phyloP scores from a whole-genome alignment of 2,797 vertebrate species.

The Mycteria americana region DNA sequence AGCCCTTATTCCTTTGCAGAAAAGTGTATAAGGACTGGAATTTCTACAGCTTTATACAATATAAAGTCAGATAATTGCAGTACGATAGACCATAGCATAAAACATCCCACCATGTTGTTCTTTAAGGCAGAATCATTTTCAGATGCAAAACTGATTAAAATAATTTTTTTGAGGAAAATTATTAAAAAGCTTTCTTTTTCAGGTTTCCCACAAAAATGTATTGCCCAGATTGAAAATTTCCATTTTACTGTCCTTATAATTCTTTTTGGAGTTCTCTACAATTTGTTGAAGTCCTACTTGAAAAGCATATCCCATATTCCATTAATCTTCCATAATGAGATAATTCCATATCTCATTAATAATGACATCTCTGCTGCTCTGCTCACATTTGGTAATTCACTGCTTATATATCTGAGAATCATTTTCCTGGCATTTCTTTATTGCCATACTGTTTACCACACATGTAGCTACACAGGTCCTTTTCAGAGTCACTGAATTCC shows the following conservation, averaged over 20 bases:
- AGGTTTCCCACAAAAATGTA: background rate
- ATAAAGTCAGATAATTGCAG: background rate
- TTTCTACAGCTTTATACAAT: background rate
- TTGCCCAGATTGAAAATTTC: background rate
- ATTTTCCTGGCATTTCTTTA: background rate
- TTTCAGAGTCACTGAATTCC: background rate
- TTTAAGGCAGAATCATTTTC: background rate
- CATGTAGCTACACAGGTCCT: background rate
- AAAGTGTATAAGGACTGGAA: background rate
- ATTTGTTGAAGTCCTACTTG: background rate
- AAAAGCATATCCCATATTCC: background rate
- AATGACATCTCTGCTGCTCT: background rate
- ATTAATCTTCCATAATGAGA: too few species aligned
- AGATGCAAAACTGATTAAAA: background rate
- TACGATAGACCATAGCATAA: background rate
- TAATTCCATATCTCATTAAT: background rate
- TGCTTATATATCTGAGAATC: background rate
- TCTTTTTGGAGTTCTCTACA: background rate
- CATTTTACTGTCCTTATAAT: background rate
- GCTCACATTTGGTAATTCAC: background rate
- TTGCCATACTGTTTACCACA: background rate
- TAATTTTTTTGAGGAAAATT: background rate
- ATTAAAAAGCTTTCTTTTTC: background rate
- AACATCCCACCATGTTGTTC: background rate
- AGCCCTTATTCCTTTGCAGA: background rate